A percentile compares a stretch with the other conserved stretches of the same genome.
Conservation (phyloP, 2,797 vertebrate species). For the Pseudomugil tenellus region DNA sequence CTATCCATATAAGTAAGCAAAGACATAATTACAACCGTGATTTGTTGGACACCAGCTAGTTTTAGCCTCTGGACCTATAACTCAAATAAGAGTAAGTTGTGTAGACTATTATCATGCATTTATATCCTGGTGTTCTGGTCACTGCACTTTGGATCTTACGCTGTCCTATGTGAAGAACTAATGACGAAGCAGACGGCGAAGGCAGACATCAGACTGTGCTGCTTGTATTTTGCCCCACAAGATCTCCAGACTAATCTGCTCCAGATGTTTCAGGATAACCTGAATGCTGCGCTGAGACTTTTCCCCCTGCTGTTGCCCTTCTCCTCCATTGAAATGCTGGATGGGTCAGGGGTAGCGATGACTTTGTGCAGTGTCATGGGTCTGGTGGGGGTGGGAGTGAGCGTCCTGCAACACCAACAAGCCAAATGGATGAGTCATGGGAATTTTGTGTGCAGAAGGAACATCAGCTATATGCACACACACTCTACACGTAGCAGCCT, state of each 20-base stretch:
- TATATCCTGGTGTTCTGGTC: background rate
- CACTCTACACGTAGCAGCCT: constrained; percentile 19
- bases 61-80: no score
- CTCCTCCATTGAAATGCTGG: background rate
- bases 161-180: background rate
- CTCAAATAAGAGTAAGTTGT: no score
- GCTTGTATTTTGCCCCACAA: constrained; percentile 21
- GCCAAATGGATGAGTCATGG: constrained; percentile 73
- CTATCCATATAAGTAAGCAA: no score
- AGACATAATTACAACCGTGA: no score
- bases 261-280: constrained; percentile 55
- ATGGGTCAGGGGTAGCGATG: constrained; percentile 62
- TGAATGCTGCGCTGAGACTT: constrained; percentile 30
- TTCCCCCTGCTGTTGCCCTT: background rate
- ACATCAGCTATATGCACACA: constrained; percentile 31
- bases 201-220: background rate
- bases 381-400: background rate
- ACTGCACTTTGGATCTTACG: background rate
- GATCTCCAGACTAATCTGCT: constrained; percentile 42
- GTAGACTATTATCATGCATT: background rate
- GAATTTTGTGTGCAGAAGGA: constrained; percentile 58
- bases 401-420: constrained; percentile 4
- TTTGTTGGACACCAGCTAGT: no score
- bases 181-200: background rate
- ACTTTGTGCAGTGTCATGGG: constrained; percentile 57